Base-by-base conservation (phyloP, 2,888 invertebrate species). In the Metallyticus violacea region DNA sequence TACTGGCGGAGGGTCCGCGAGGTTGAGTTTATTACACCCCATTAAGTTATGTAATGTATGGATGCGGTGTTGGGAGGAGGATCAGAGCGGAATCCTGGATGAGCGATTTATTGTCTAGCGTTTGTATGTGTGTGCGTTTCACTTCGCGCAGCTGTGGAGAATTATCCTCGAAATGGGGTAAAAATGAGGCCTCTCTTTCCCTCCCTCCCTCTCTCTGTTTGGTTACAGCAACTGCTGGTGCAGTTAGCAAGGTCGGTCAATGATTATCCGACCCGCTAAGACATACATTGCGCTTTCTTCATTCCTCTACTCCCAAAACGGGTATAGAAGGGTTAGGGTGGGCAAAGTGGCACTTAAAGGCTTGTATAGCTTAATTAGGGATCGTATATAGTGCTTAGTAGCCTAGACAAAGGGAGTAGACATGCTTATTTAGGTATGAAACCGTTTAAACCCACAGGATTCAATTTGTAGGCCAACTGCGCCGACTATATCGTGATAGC, bases 31-130 rank as follows among this genome's bases (percentile, higher is more conserved):
- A 26, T 82, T 82, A 82, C 82, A 76, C 15, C 7, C 27, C 82
- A 82, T 82, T 82, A 82, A 82, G 40, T 82, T 82, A 29, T 15
- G 76, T 76, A 76, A 82, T 82, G 29, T 79, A 28, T 79, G 79
- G 40, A 25, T 30, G 40, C 40, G 40, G 40, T 62, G 40, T 15
- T 15, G 4, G 29, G 81, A 62, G 40, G 40, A 62, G 40, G 40
- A 62, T 62, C 40, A 62, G 40, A 62, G 40, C 40, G 40, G 40
- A 62, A 62, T 62, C 40, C 40, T 62, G 40, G 40, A 62, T 62
- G 40, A 62, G 40, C 40, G 40, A 62, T 62, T 62, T 62, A 62
- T 62, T 62, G 40, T 62, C 40, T 62, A 62, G 40, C 15, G 40
- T 62, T 62, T 62, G 40, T 62, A 62, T 62, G 40, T 62, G 40